Evolutionary conservation across 2,797 vertebrate genomes (phyloP), one percentile per base, ranked within the genome.

Genomic region (Sebastes trivittatus): DNA sequence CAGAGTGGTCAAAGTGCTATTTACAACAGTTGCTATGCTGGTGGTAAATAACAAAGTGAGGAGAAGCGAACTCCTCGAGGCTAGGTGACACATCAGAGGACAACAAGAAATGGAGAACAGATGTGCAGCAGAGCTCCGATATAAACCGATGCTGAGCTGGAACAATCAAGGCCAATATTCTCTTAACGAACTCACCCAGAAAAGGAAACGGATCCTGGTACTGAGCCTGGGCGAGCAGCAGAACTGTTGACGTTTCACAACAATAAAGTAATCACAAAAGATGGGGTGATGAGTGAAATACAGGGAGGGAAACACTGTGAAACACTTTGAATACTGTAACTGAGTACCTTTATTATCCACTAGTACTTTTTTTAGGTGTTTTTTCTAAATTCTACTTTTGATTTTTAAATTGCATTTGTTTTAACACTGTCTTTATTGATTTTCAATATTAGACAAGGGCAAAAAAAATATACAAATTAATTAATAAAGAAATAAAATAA

Each of bases 211-310:
- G 80, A 9, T 94, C 92, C 77, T 93, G 92, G 82, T 91, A 93
- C 75, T 84, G 90, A 27, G 32, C 62, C 90, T 95, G 94, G 77
- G 94, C 94, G 34, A 95, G 89, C 83, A 96, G 92, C 79, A 96
- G 75, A 78, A 90, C 90, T 95, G 89, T 84, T 30, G 83, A 85
- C 56, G 82, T 60, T 25, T 83, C 16, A 85, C 11, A 72, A 82
- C 77, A 69, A 85, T 6, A 78, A 49, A 89, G 46, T 63, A n/a
- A 66, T 68, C 75, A 85, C 77, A 88, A 59, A 42, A 72, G 25
- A 73, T 2, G 30, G 8, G 14, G 25, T 25, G 36, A 68, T 38
- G 65, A 85, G 68, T 61, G 64, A 71, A 67, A 66, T 3, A n/a
- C 27, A 64, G 29, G 16, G 13, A 70, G 0, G 23, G 29, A 13